These are phyloP conservation scores for Melanchra persicariae DNA, from an alignment of 2,888 invertebrate genomes.

Conservation along the genomic window DNA sequence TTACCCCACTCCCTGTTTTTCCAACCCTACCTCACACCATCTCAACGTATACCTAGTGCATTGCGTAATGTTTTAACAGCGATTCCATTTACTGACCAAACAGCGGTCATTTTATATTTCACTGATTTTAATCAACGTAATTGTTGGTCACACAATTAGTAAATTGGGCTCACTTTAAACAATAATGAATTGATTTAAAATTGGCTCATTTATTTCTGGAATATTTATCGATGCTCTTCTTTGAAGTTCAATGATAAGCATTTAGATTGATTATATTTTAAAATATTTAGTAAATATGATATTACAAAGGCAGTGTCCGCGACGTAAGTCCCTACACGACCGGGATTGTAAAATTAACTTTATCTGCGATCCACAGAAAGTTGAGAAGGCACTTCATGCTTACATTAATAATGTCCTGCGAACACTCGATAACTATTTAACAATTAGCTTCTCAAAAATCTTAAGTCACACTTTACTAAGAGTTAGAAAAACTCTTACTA, in stretches of 20 bases:
- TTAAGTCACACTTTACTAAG: neutral
- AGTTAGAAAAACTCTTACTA: neutral
- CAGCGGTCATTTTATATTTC: conserved; percentile 30
- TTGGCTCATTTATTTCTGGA: conserved; percentile 3
- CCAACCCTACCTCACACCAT: conserved; percentile 31
- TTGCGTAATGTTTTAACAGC: conserved; percentile 27
- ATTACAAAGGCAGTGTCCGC: too few relatives aligned
- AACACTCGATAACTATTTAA: neutral
- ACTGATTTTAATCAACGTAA: conserved; percentile 50
- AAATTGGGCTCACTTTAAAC: conserved; percentile 27
- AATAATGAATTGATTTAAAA: conserved; percentile 27
- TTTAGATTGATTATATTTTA: neutral
- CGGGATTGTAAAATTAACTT: neutral
- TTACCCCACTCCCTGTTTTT: conserved; percentile 22
- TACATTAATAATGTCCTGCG: neutral
- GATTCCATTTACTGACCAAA: conserved; percentile 20
- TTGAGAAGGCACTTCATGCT: neutral
- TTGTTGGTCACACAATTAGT: conserved; percentile 29
- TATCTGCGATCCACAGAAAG: too few relatives aligned
- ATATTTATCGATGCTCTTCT: neutral
- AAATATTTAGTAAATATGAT: too few relatives aligned
- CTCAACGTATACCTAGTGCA: conserved; percentile 4
- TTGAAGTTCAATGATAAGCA: neutral
- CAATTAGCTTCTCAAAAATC: neutral
- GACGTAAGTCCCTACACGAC: neutral